These are phyloP conservation scores for Octopus bimaculoides DNA, from an alignment of 1,140 invertebrate species.

Conservation along the genomic window DNA sequence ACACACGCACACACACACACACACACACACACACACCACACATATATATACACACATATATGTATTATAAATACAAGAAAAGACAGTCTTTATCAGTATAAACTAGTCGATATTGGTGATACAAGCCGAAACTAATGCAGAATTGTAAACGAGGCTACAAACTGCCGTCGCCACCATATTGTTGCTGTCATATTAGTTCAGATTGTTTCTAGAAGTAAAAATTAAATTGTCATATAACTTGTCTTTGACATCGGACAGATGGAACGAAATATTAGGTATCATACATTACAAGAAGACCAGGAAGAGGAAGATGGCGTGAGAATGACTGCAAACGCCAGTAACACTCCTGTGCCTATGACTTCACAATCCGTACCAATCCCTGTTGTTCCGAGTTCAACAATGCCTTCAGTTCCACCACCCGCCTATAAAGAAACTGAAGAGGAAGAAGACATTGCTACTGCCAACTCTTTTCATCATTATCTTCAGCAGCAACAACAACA, in stretches of 20 bases:
- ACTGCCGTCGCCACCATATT: background rate
- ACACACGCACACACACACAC: conserved; percentile 1
- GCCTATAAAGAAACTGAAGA: background rate
- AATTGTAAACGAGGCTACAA: background rate
- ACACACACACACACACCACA: conserved; percentile 15
- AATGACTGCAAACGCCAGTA: no score
- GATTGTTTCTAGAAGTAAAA: no score
- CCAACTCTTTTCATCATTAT: no score
- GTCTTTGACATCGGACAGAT: background rate
- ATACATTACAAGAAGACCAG: background rate
- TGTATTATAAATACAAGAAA: background rate
- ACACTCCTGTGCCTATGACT: no score
- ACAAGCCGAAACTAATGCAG: background rate
- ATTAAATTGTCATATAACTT: background rate
- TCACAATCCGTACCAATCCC: no score
- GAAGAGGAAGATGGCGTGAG: background rate
- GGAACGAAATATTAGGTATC: conserved; percentile 6
- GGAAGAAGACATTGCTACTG: background rate
- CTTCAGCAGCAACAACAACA: background rate
- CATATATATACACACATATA: conserved; percentile 1
- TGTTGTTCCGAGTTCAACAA: no score
- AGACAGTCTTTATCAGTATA: background rate
- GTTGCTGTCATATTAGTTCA: no score
- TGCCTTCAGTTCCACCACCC: background rate
- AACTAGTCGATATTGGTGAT: background rate